Conservation (phyloP, 1,140 invertebrate species). For the Adoxophyes honmai region DNA sequence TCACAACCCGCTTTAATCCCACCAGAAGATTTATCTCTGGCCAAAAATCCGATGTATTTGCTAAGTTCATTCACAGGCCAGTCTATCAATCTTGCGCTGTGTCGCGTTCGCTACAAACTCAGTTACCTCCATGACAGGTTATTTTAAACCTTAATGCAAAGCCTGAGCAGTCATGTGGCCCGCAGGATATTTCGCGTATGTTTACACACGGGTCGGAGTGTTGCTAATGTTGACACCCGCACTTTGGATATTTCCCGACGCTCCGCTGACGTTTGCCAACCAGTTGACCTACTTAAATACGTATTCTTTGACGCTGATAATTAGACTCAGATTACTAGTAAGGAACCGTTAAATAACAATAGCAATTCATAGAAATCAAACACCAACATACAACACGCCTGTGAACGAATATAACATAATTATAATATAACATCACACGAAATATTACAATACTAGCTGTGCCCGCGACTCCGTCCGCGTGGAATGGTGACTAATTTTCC, state of each 20-base stretch:
- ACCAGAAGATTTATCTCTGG: constrained; percentile 10
- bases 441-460: no score
- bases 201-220: constrained; percentile 12
- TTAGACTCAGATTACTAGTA: no score
- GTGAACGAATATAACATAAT: no score
- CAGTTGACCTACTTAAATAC: constrained; percentile 30
- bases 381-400: no score
- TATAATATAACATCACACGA: no score
- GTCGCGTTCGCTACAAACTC: constrained; percentile 33
- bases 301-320: no score
- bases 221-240: constrained; percentile 8
- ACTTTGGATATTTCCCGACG: constrained; percentile 35
- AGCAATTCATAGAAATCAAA: no score
- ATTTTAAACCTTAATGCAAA: constrained; percentile 23
- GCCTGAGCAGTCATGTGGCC: constrained; percentile 16
- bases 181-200: constrained; percentile 3
- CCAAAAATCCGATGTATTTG: constrained; percentile 31
- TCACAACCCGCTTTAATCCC: constrained; percentile 1
- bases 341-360: no score
- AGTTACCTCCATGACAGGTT: neutral
- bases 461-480: no score
- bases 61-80: constrained; percentile 54
- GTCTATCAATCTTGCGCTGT: constrained; percentile 58
- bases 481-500: no score
- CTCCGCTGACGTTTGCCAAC: constrained; percentile 47